Percentiles rank a stretch among this genome's conserved stretches.
Evolutionary conservation across 2,888 invertebrate species (phyloP).

Genomic region (Zaprionus lineosus): DNA sequence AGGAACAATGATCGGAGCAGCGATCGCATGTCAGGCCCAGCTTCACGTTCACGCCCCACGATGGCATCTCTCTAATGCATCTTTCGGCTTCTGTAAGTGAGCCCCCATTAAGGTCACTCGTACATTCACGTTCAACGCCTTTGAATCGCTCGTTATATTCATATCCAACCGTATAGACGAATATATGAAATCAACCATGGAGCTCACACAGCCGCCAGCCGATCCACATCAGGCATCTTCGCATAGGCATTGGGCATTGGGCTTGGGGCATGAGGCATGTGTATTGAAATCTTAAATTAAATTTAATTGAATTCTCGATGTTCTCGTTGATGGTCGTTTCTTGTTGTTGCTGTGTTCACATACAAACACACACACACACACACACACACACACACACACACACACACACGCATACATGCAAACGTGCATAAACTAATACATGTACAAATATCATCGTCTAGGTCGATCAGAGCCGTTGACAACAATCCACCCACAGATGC

Average conservation of each 20-base stretch:
- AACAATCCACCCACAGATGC: slow-evolving; percentile 31
- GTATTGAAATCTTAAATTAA: slow-evolving; percentile 80
- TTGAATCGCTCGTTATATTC: slow-evolving; percentile 23
- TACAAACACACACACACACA: too few species aligned
- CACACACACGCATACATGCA: too few species aligned
- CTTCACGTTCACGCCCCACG: slow-evolving; percentile 26
- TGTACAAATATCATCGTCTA: too few species aligned
- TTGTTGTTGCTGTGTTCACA: slow-evolving; percentile 14
- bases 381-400: too few species aligned
- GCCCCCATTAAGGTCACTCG: slow-evolving; percentile 80
- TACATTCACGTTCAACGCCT: slow-evolving; percentile 67
- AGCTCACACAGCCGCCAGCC: slow-evolving; percentile 26
- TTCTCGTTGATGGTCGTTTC: slow-evolving; percentile 41
- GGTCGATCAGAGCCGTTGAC: slow-evolving; percentile 43
- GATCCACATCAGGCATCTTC: slow-evolving; percentile 44
- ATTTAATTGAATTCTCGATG: slow-evolving; percentile 81
- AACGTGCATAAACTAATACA: too few species aligned
- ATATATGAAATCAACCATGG: slow-evolving; percentile 8
- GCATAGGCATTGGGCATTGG: too few species aligned
- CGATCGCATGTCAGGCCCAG: slow-evolving; percentile 30
- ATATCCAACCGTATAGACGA: background rate
- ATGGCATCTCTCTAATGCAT: slow-evolving; percentile 48
- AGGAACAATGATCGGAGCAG: slow-evolving; percentile 1
- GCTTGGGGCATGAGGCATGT: too few species aligned
- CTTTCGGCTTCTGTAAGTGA: background rate